Evolutionary conservation across 2,888 invertebrate genomes (phyloP), one percentile per base, ranked within the genome.

Genomic region (Drymonia ruficornis): DNA sequence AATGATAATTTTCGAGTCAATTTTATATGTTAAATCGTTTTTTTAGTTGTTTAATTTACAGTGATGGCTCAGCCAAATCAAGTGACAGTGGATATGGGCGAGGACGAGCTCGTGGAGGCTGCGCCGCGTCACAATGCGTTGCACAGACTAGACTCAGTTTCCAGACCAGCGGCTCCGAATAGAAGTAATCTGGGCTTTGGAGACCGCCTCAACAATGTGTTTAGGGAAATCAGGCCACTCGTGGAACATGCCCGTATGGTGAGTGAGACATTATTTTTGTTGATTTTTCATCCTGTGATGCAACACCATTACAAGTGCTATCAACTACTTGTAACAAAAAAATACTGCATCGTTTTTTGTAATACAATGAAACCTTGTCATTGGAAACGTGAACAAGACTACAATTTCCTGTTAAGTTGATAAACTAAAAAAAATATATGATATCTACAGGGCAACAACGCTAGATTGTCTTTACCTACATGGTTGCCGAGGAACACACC

Each of bases 161-260:
- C 86, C 52, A 85, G 92, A 64, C 78, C 81, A 61, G 64, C 77
- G 52, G 72, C 72, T 60, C 65, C 81, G 48, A 83, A 78, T 61
- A 86, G 90, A 63, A 86, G 67, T 71, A 88, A 84, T 70, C 60
- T 90, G 59, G 89, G 92, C 42, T 74, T 92, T 42, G 90, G 91
- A 13, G 92, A 92, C 60, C 86, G 91, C 16, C 80, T 92, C 19
- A 89, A 88, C 58, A 89, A 76, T 76, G 90, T 91, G 16, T 89
- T 95, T 60, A 93, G 95, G 71, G 95, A 94, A 83, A 94, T 95
- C 50, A 92, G 95, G 70, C 95, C 95, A n/a, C 85, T 95, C 7
- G 94, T 95, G 13, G 94, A 95, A 83, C 93, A 94, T 74, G 94
- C 94, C 49, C 89, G 94, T 55, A 93, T 90, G 85, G 93, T 93